phyloP scores from a whole-genome alignment of 1,140 invertebrate genomes.

The Drosophila nebulosa region DNA sequence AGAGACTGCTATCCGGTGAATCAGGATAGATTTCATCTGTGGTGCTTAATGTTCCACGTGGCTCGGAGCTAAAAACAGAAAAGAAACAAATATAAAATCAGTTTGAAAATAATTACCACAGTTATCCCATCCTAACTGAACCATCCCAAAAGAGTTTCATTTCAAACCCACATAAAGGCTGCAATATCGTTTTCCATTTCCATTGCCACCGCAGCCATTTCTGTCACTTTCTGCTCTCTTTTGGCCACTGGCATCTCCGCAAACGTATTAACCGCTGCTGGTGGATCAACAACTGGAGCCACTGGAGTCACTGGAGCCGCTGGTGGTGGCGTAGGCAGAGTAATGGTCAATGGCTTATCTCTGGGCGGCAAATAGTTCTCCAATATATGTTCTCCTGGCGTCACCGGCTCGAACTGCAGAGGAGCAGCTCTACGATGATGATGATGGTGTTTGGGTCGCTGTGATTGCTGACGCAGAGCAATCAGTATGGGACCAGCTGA shows the following conservation, averaged over 20 bases:
- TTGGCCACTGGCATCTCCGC: not conserved
- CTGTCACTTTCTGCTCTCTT: slow-evolving; percentile 6
- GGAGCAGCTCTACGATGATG: slow-evolving; percentile 4
- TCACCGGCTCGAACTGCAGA: slow-evolving; percentile 49
- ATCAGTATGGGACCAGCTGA: slow-evolving; percentile 77
- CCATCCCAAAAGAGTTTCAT: too few species aligned
- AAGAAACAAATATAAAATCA: not conserved
- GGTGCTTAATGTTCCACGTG: slow-evolving; percentile 71
- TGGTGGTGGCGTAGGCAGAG: slow-evolving; percentile 16
- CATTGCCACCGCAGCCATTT: not conserved
- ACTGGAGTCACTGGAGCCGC: not conserved
- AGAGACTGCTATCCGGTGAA: slow-evolving; percentile 77
- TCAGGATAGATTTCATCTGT: slow-evolving; percentile 79
- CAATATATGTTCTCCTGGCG: slow-evolving; percentile 43
- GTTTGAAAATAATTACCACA: too few species aligned
- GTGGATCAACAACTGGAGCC: too few species aligned
- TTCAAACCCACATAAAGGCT: slow-evolving; percentile 59
- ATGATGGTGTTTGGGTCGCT: slow-evolving; percentile 34
- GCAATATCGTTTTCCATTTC: slow-evolving; percentile 25
- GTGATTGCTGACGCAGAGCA: slow-evolving; percentile 54
- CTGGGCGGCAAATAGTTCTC: not conserved
- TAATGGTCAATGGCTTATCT: slow-evolving; percentile 42
- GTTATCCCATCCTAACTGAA: too few species aligned
- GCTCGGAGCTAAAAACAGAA: slow-evolving; percentile 65
- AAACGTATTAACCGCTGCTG: not conserved